phyloP scores from a whole-genome alignment of 53 echinoderm and acorn worm species.

The Antedon mediterranea region DNA sequence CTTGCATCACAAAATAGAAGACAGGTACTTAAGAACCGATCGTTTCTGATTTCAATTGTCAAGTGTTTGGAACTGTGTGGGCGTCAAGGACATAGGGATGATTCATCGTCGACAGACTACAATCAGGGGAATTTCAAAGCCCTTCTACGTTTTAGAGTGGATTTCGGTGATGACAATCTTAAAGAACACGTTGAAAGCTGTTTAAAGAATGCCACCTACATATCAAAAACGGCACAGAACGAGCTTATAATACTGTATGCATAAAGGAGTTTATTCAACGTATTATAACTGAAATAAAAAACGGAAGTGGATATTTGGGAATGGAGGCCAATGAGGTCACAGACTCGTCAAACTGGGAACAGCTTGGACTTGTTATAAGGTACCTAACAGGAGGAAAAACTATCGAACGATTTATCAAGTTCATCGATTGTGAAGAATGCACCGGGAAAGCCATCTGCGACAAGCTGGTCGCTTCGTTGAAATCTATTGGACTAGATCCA shows the following conservation, averaged over 20 bases:
- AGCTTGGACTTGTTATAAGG: constrained; percentile 32
- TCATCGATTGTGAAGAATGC: constrained; percentile 10
- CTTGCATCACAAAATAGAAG: neutral
- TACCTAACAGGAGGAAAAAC: constrained; percentile 9
- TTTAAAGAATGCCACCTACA: constrained; percentile 7
- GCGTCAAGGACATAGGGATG: constrained; percentile 30
- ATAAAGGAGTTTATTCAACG: constrained; percentile 25
- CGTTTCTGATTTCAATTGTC: constrained; percentile 21
- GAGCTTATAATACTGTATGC: constrained; percentile 15
- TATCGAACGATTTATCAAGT: constrained; percentile 8
- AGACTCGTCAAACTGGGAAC: constrained; percentile 32
- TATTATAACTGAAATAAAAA: constrained; percentile 11
- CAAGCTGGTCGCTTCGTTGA: neutral
- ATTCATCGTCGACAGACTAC: neutral
- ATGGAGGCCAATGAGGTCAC: constrained; percentile 30
- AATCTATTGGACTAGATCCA: neutral
- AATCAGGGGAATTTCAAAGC: constrained; percentile 36
- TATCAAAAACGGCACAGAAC: constrained; percentile 23
- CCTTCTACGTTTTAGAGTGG: neutral
- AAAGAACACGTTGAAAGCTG: constrained; percentile 2
- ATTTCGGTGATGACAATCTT: constrained; percentile 12
- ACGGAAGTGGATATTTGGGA: constrained; percentile 10
- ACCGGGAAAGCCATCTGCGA: constrained; percentile 12
- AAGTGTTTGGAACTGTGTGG: constrained; percentile 10
- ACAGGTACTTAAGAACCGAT: neutral